Percentiles rank a stretch among this genome's conserved stretches.
Evolutionary conservation across 2,113 vertebrate species (phyloP).

Genomic region (Lophotis ruficrista): DNA sequence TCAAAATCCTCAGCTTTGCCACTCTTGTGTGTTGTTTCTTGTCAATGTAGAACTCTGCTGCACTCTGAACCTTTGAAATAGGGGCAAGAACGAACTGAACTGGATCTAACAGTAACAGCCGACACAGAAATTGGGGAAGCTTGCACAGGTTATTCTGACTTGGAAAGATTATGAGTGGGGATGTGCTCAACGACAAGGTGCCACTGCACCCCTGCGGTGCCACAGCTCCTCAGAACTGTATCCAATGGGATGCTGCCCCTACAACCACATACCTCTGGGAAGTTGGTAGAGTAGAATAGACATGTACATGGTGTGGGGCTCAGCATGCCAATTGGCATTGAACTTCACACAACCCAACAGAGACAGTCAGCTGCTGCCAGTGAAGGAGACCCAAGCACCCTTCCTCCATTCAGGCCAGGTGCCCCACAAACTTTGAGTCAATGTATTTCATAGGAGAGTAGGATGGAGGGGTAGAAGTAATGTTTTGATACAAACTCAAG

Average conservation of each 20-base stretch:
- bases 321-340: fast-evolving
- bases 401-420: neutral
- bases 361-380: neutral
- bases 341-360: neutral
- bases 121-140: neutral
- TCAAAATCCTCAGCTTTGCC: neutral
- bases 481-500: fast-evolving
- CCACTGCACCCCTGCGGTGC: neutral
- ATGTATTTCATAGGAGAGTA: fast-evolving
- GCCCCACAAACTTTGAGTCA: neutral
- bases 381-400: neutral
- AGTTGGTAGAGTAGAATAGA: fast-evolving
- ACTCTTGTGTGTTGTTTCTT: neutral
- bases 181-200: neutral
- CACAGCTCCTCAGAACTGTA: neutral
- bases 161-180: neutral
- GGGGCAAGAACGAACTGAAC: neutral
- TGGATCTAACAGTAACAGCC: neutral
- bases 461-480: neutral
- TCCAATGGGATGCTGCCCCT: neutral
- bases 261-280: neutral
- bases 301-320: neutral
- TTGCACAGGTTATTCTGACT: neutral
- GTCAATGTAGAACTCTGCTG: neutral
- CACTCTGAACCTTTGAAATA: neutral